Conservation (phyloP, 2,113 vertebrate genomes). For the Hiodon alosoides region DNA sequence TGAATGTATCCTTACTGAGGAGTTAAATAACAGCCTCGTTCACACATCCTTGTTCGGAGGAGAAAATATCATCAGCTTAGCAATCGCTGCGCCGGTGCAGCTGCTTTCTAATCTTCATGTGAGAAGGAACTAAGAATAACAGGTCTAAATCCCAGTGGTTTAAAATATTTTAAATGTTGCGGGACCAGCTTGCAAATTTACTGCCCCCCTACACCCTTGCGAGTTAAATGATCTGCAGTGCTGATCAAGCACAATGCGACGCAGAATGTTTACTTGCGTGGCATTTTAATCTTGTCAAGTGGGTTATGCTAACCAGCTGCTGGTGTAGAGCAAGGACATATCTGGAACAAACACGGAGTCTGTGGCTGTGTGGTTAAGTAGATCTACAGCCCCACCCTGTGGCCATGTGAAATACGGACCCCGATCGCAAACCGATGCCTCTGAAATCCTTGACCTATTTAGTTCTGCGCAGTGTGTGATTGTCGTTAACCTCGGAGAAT, state of each 20-base stretch:
- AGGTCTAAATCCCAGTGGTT: conserved; percentile 19
- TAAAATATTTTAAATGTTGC: conserved; percentile 8
- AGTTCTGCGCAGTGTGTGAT: conserved; percentile 28
- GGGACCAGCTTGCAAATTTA: conserved; percentile 2
- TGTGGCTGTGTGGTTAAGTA: conserved; percentile 18
- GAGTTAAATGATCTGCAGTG: conserved; percentile 18
- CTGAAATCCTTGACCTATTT: conserved; percentile 46
- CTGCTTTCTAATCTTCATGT: too few relatives aligned
- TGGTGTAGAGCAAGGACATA: conserved; percentile 24
- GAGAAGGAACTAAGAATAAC: background rate
- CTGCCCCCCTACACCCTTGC: background rate
- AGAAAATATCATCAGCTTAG: background rate
- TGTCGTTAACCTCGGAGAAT: conserved; percentile 33
- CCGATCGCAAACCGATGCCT: conserved; percentile 1
- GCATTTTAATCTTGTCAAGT: conserved; percentile 32
- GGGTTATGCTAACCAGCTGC: conserved; percentile 30
- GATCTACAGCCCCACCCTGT: conserved; percentile 43
- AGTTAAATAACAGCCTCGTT: too few relatives aligned
- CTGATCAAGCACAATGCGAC: conserved; percentile 29
- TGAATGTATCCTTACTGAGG: too few relatives aligned
- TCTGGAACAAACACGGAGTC: conserved; percentile 7
- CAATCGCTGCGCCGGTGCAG: background rate
- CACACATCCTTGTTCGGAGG: too few relatives aligned
- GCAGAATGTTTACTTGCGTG: conserved; percentile 31
- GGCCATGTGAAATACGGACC: conserved; percentile 15